These are phyloP conservation scores for Candidula unifasciata DNA, from an alignment of 2,888 invertebrate species.

Conservation along the genomic window DNA sequence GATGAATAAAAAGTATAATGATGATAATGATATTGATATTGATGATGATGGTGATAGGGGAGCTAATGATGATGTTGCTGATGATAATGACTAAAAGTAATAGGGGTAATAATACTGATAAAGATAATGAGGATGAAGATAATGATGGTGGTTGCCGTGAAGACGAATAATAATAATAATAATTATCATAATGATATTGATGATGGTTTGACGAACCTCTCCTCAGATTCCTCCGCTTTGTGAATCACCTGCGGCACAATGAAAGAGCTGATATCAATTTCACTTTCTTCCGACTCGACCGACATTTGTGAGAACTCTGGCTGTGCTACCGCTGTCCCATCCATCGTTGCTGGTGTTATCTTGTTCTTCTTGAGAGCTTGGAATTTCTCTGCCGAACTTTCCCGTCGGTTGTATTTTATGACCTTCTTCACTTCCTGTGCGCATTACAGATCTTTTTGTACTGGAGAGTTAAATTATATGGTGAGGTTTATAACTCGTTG, in stretches of 20 bases:
- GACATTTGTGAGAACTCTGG: neutral
- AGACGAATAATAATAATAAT: neutral
- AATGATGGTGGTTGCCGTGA: neutral
- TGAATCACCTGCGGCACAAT: neutral
- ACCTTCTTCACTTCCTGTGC: neutral
- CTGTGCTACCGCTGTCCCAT: neutral
- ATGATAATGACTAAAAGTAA: neutral
- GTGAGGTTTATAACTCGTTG: too few species aligned
- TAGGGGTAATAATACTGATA: neutral
- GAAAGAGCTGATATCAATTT: constrained; percentile 11
- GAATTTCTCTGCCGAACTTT: neutral
- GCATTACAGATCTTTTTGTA: neutral
- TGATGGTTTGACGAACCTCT: neutral
- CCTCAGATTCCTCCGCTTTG: neutral
- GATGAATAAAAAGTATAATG: neutral
- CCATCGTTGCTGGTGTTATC: neutral
- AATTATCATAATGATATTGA: neutral
- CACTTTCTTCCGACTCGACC: neutral
- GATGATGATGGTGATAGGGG: neutral
- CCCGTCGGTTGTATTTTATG: constrained; percentile 3
- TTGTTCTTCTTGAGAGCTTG: neutral
- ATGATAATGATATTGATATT: neutral
- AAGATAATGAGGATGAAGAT: neutral
- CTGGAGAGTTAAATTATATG: neutral
- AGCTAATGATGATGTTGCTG: neutral